These are phyloP conservation scores for Sialia sialis DNA, from an alignment of 2,113 vertebrate species.

Conservation along the genomic window DNA sequence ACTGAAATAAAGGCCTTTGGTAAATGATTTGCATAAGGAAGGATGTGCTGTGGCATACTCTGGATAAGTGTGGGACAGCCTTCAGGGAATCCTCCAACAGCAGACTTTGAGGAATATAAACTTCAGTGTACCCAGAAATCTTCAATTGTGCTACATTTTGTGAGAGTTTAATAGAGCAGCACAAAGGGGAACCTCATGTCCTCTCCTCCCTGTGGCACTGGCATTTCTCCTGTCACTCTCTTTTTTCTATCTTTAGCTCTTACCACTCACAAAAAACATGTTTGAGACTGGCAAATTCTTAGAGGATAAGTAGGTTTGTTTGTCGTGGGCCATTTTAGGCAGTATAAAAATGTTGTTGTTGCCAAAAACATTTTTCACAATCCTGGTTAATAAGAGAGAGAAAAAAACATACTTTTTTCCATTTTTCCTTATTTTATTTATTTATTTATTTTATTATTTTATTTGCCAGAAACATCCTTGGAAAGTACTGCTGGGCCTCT, in stretches of 20 bases:
- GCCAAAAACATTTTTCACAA: not conserved
- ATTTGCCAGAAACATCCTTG: not conserved
- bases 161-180: not conserved
- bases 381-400: not conserved
- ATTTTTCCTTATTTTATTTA: not conserved
- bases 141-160: not conserved
- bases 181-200: not conserved
- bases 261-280: not conserved
- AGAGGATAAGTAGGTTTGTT: not conserved
- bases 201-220: not conserved
- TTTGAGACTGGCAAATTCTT: not conserved
- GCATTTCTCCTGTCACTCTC: not conserved
- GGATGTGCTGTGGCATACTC: not conserved
- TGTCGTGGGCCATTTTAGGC: not conserved
- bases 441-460: not conserved
- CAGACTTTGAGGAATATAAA: not conserved
- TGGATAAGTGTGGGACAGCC: not conserved
- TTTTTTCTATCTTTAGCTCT: not conserved
- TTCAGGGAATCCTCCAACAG: not conserved
- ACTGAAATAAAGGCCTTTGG: not conserved
- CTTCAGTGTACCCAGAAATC: not conserved
- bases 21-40: not conserved
- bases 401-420: not conserved
- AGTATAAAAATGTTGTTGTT: not conserved
- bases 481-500: not conserved